Evolutionary conservation across 2,888 invertebrate species (phyloP), one percentile per base, ranked within the genome.

Genomic region (Leistus spinibarbis): DNA sequence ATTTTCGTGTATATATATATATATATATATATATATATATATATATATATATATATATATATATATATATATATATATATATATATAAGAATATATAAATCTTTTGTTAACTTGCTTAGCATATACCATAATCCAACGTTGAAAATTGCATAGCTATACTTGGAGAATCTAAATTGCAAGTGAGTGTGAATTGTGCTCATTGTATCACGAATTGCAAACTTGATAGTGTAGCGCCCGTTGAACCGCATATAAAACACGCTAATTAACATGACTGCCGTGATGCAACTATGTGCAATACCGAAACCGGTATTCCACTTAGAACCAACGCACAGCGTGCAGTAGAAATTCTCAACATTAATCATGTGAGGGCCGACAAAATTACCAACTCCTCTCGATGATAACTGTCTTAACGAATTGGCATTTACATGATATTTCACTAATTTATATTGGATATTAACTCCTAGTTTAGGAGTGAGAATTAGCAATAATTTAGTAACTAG

Each of bases 201-300:
- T 57, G 16, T 20, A 57, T 7, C 17, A 20, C 17, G 57, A 16
- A 57, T 20, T 57, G 57, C 16, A 57, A 7, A 16, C 57, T 19
- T 4, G 17, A 57, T 57, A 57, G 7, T 20, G 16, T 57, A 57
- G 57, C 20, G 40, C 63, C 57, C 57, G 27, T 22, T 40, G 19
- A 53, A 68, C 68, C 70, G 70, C 70, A 70, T 70, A 70, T 63
- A 70, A 70, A 70, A 70, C 70, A 70, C 63, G 62, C 62, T 70
- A 62, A 70, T 70, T 70, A 70, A 70, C 63, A 70, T 20, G 57
- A 57, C 20, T 4, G 17, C 57, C 9, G 5, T 19, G 57, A 4
- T 24, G 24, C 24, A 24, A 4, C 7, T 16, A 16, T 57, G 20
- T 57, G 57, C 7, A 56, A 56, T n/a, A 56, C 3, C 16, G 56